Percentiles rank a stretch among this genome's conserved stretches.
These are phyloP conservation scores for Formica aserva DNA, from an alignment of 2,888 invertebrate species.

Conservation along the genomic window DNA sequence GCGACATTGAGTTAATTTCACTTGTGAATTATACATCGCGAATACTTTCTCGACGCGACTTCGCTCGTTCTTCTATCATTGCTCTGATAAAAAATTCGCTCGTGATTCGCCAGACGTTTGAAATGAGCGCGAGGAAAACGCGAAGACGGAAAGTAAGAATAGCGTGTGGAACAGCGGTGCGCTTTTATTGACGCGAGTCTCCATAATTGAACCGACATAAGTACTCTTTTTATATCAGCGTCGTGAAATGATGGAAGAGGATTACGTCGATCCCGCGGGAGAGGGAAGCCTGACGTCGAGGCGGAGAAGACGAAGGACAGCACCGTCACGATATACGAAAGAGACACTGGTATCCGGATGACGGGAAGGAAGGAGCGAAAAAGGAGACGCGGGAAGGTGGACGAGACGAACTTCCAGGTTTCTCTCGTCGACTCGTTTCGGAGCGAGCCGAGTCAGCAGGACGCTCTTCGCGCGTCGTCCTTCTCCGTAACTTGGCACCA, in stretches of 20 bases:
- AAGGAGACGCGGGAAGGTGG: constrained; percentile 42
- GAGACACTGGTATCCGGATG: constrained; percentile 36
- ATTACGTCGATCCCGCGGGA: constrained; percentile 80
- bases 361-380: constrained; percentile 7
- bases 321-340: constrained; percentile 48
- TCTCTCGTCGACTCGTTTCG: constrained; percentile 62
- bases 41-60: constrained; percentile 27
- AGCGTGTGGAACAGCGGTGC: constrained; percentile 43
- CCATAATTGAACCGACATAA: constrained; percentile 79
- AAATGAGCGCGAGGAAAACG: constrained; percentile 22
- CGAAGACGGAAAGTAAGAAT: constrained; percentile 34
- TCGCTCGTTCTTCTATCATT: constrained; percentile 33
- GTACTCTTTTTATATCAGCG: constrained; percentile 82
- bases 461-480: constrained; percentile 56
- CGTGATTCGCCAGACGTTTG: constrained; percentile 22
- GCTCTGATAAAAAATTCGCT: constrained; percentile 26
- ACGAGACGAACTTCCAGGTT: constrained; percentile 63
- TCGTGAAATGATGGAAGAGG: constrained; percentile 83
- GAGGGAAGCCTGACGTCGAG: constrained; percentile 58
- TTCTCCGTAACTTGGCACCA: constrained; percentile 57
- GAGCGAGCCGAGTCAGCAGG: constrained; percentile 73
- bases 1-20: constrained; percentile 24
- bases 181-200: constrained; percentile 71
- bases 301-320: constrained; percentile 59
- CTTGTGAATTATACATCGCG: constrained; percentile 27